Base-by-base conservation (phyloP, 1,140 invertebrate genomes). In the Spodoptera frugiperda region DNA sequence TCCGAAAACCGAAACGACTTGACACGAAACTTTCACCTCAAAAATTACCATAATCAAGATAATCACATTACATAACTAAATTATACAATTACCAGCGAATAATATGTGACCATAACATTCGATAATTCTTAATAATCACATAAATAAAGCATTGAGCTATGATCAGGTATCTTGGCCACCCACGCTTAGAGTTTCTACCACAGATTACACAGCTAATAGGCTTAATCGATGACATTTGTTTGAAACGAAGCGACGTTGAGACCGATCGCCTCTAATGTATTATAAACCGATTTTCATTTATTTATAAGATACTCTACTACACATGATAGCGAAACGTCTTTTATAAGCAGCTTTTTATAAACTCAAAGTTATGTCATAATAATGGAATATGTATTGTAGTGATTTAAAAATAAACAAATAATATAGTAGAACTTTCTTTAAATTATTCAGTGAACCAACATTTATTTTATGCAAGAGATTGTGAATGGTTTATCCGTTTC, bases 211-310 rank as follows among this genome's bases (percentile, higher is more conserved):
- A 30, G 55, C 46, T 75, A 75, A 75, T 75, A 75, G 59, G 72
- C 72, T 75, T 75, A 75, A 75, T 75, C 59, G 72, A 21, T 75
- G 72, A 75, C 59, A 75, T 75, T 75, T 75, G 57, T 75, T 63
- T 63, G 30, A 65, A 63, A 53, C 30, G 57, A 59, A 59, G 55
- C 71, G 71, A 73, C 54, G n/a, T 72, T 25, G 39, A 73, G 55
- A 73, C 10, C 55, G 71, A 73, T 73, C 19, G 44, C 71, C 33
- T 61, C 54, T 61, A 49, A 61, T 59, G 55, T 61, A 59, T 73
- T 68, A 68, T 68, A 68, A 68, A 68, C 65, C 48, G 48, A 68
- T 68, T 51, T 53, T 68, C 46, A 67, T 68, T 68, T 68, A 68
- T 68, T 68, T 68, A 53, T 68, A 68, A 53, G 65, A 68, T 51